These are phyloP conservation scores for Euwallacea similis DNA, from an alignment of 1,140 invertebrate species.

Conservation along the genomic window DNA sequence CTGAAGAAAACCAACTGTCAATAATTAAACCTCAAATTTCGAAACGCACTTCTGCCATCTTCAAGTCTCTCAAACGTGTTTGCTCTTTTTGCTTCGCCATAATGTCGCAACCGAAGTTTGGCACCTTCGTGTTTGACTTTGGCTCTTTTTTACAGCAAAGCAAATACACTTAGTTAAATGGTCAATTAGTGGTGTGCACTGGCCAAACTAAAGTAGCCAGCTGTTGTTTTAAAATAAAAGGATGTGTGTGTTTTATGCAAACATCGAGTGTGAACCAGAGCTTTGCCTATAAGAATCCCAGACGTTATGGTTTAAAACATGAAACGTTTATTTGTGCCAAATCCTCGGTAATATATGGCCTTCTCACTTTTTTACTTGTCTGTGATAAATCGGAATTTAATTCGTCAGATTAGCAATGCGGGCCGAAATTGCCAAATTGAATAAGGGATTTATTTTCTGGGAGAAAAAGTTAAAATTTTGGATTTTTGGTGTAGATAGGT, in stretches of 20 bases:
- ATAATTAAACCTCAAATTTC: slow-evolving; percentile 11
- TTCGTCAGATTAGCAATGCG: not conserved
- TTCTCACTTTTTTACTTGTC: not conserved
- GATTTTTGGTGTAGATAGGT: no score
- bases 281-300: no score
- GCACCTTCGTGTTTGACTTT: slow-evolving; percentile 25
- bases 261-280: slow-evolving; percentile 8
- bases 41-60: not conserved
- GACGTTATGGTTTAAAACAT: no score
- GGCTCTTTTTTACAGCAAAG: slow-evolving; percentile 32
- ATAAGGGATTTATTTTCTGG: no score
- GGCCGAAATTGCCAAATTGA: no score
- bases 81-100: slow-evolving; percentile 22
- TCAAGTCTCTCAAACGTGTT: slow-evolving; percentile 4
- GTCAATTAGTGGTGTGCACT: slow-evolving; percentile 32
- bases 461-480: no score
- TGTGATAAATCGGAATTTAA: slow-evolving; percentile 1
- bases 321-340: no score
- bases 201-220: slow-evolving; percentile 20
- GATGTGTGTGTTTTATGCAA: not conserved
- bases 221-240: slow-evolving; percentile 15
- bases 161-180: slow-evolving; percentile 34
- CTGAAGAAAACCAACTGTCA: slow-evolving; percentile 8
- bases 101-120: slow-evolving; percentile 19
- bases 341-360: no score